Conservation (phyloP, 2,888 invertebrate genomes). For the Craniophora ligustri region DNA sequence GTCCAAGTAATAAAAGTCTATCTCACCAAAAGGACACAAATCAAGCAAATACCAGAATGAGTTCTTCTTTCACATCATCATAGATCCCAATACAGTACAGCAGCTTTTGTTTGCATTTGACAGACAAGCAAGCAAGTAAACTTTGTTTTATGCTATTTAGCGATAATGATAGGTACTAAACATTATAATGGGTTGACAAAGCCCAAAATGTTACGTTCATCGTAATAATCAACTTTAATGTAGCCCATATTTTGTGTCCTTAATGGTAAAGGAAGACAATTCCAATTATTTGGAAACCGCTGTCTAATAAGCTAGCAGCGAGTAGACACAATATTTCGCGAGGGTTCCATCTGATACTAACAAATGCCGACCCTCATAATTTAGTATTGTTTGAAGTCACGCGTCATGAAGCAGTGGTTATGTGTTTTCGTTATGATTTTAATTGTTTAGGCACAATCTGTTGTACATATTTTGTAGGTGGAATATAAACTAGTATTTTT, state of each 20-base stretch:
- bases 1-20: too few species aligned
- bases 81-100: too few species aligned
- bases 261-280: conserved; percentile 13
- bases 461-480: conserved; percentile 13
- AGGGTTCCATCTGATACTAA: conserved; percentile 39
- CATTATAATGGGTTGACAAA: too few species aligned
- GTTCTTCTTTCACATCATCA: too few species aligned
- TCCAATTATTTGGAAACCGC: conserved; percentile 47
- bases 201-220: neutral
- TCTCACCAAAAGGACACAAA: too few species aligned
- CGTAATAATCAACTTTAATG: neutral
- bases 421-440: conserved; percentile 51
- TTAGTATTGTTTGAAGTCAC: conserved; percentile 56
- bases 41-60: too few species aligned
- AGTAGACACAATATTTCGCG: conserved; percentile 42
- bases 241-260: neutral
- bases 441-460: conserved; percentile 43
- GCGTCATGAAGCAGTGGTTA: conserved; percentile 51
- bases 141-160: too few species aligned
- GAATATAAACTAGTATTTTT: too few species aligned
- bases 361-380: conserved; percentile 53
- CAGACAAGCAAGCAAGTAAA: too few species aligned
- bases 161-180: too few species aligned
- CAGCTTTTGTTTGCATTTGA: too few species aligned
- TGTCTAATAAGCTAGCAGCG: conserved; percentile 37